Evolutionary conservation across 2,888 invertebrate genomes (phyloP).

Genomic region (Temnothorax rugatulus): DNA sequence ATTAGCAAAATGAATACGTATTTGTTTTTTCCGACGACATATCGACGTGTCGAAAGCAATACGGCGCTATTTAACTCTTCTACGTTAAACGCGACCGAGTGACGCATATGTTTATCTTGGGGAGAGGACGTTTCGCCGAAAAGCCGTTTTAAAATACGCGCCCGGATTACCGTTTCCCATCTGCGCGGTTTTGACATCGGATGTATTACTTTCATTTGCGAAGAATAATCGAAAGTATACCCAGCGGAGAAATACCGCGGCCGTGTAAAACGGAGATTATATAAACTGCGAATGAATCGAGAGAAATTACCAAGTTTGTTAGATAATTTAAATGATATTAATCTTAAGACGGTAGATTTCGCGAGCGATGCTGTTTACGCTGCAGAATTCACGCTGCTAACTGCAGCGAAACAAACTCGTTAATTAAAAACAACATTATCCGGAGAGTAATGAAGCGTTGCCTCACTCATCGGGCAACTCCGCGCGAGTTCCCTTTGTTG

Average conservation of each 20-base stretch:
- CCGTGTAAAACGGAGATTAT: background rate
- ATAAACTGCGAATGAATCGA: background rate
- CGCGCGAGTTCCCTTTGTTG: conserved; percentile 4
- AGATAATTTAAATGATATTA: background rate
- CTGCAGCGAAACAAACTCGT: conserved; percentile 18
- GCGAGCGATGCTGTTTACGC: background rate
- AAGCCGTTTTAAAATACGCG: conserved; percentile 22
- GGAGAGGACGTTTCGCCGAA: background rate
- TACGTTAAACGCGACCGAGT: background rate
- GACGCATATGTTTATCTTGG: conserved; percentile 24
- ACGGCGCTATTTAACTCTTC: conserved; percentile 9
- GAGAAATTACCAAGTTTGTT: background rate
- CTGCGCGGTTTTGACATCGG: background rate
- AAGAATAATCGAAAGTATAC: background rate
- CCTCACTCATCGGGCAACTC: background rate
- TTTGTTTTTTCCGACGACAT: conserved; percentile 3
- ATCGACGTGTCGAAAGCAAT: conserved; percentile 11
- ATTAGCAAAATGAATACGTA: conserved; percentile 34
- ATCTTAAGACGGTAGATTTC: background rate
- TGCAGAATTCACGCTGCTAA: background rate
- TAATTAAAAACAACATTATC: conserved; percentile 38
- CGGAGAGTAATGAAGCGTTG: conserved; percentile 15
- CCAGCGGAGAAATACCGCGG: background rate
- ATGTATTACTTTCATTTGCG: conserved; percentile 26
- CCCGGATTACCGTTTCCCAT: background rate